These are phyloP conservation scores for Drymonia ruficornis DNA, from an alignment of 2,888 invertebrate species.

Conservation along the genomic window DNA sequence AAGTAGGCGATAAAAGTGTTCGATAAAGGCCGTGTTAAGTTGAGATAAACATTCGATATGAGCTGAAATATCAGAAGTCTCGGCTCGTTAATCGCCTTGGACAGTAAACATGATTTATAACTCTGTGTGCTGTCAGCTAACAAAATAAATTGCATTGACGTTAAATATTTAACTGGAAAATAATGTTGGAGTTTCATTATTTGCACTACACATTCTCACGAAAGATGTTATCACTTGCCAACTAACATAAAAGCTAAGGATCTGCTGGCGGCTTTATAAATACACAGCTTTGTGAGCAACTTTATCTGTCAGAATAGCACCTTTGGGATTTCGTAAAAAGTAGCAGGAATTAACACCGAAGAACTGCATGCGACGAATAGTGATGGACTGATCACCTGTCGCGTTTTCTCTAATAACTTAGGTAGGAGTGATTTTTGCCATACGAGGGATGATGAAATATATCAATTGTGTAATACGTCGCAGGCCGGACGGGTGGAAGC, in stretches of 20 bases:
- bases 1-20: constrained; percentile 58
- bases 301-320: no score
- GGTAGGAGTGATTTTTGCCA: no score
- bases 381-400: no score
- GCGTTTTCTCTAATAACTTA: no score
- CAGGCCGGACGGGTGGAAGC: constrained; percentile 42
- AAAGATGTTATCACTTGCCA: no score
- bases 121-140: constrained; percentile 35
- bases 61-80: constrained; percentile 45
- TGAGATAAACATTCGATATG: constrained; percentile 42
- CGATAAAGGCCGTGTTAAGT: constrained; percentile 54
- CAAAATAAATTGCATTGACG: constrained; percentile 3
- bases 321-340: no score
- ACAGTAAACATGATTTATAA: constrained; percentile 45
- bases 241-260: not conserved
- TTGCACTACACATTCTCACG: not conserved
- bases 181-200: not conserved
- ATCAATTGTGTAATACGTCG: not conserved
- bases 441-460: not conserved
- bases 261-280: no score
- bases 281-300: no score
- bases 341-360: no score
- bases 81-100: constrained; percentile 45
- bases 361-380: no score
- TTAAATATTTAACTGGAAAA: not conserved